phyloP scores from a whole-genome alignment of 2,797 vertebrate genomes.

The Sebastes nivosus region DNA sequence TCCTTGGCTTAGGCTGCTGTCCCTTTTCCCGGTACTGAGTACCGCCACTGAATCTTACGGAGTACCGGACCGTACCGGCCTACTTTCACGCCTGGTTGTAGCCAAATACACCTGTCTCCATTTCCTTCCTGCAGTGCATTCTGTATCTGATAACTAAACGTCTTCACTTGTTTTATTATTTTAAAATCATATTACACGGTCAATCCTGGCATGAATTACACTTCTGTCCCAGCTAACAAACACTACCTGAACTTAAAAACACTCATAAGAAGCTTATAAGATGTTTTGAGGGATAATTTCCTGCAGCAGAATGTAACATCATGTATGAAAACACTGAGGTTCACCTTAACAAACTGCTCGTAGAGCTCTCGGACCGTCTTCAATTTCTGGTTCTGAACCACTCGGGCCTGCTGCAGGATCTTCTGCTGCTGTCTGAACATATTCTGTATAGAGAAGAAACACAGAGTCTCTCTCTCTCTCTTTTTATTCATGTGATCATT shows the following conservation, averaged over 20 bases:
- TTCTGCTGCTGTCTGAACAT: conserved; percentile 93
- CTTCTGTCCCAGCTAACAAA: not conserved
- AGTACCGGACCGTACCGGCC: too few relatives aligned
- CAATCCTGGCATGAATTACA: not conserved
- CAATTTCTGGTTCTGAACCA: conserved; percentile 91
- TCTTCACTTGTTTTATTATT: not conserved
- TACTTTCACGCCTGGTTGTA: too few relatives aligned
- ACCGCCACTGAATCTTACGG: too few relatives aligned
- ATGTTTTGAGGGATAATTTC: not conserved
- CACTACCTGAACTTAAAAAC: not conserved
- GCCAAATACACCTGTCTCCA: not conserved
- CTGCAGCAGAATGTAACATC: not conserved
- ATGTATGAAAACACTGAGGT: not conserved
- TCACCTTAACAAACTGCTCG: conserved; percentile 91
- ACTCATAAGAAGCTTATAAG: too few relatives aligned
- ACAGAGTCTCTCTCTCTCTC: not conserved
- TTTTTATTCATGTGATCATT: too few relatives aligned
- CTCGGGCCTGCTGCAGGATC: conserved; percentile 89
- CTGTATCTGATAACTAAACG: not conserved
- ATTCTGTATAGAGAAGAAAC: conserved; percentile 77
- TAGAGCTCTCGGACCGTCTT: conserved; percentile 90
- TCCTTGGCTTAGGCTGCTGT: too few relatives aligned
- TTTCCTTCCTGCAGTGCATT: not conserved
- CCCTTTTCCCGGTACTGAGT: too few relatives aligned
- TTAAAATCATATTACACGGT: not conserved